These are phyloP conservation scores for Lepus timidus DNA, from an alignment of 2,113 vertebrate genomes.

Conservation along the genomic window DNA sequence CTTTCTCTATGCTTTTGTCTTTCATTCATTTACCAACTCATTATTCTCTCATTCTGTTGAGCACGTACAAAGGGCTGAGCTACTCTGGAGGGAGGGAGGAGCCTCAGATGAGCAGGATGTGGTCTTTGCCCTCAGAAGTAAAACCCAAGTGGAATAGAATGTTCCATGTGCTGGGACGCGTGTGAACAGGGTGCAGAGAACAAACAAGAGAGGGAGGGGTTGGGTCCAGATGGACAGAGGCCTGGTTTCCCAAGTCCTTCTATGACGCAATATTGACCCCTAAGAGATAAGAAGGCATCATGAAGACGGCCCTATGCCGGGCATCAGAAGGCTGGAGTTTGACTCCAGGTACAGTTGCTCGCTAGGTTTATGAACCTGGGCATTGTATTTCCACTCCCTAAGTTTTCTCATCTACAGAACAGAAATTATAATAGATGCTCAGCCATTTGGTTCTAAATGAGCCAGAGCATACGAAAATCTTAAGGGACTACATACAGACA, in stretches of 20 bases:
- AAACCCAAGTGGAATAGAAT: background rate
- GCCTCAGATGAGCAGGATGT: background rate
- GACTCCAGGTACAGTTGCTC: background rate
- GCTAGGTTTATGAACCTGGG: constrained; percentile 26
- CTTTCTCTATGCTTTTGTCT: background rate
- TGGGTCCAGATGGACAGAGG: background rate
- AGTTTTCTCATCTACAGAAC: constrained; percentile 25
- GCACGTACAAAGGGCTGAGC: background rate
- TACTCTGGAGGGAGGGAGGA: background rate
- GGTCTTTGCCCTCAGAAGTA: background rate
- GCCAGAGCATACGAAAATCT: background rate
- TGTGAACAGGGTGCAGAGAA: background rate
- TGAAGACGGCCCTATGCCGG: background rate
- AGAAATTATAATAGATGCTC: constrained; percentile 2
- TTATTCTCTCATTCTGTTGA: constrained; percentile 4
- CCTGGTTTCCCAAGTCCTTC: background rate
- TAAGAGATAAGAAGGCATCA: background rate
- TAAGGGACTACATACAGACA: background rate
- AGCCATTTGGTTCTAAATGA: constrained; percentile 4
- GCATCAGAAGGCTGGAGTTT: background rate
- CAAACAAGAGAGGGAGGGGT: background rate
- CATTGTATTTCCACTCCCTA: background rate
- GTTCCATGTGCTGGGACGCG: background rate
- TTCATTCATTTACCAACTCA: background rate
- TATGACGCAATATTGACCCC: background rate